Evolutionary conservation across 2,888 invertebrate genomes (phyloP), one percentile per base, ranked within the genome.

Genomic region (Philereme vetulata): DNA sequence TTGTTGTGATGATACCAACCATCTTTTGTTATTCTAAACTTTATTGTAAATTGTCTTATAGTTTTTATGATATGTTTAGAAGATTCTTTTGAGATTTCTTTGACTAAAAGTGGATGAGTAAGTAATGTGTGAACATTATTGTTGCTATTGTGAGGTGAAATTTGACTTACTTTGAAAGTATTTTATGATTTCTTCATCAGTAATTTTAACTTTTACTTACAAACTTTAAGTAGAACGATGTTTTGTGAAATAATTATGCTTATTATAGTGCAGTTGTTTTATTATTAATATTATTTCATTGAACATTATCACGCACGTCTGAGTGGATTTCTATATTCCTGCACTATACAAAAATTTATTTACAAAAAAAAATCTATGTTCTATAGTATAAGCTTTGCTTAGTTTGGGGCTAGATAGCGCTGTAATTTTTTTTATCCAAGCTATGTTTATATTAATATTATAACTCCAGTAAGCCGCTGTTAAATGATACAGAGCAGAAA

Each of bases 1-100:
- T 67, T 48, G 51, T 58, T 35, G 11, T 10, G 33, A 57, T 62
- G 66, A 66, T 72, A 65, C 49, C 55, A 32, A 51, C 58, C 65
- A 63, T 62, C 62, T 63, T 66, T 70, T 69, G 65, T 68, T 65
- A 43, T 47, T 51, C 35, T 64, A 56, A 47, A 47, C 35, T 50
- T 43, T 51, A 34, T 44, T 34, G 43, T 45, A 48, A 35, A 33
- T 4, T 49, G 45, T 34, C 21, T 21, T 21, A n/a, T 21, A 21
- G 21, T 21, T 21, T 21, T 21, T 21, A 45, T 59, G 59, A 38
- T 46, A 56, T 50, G 34, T 35, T 44, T 33, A 51, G 11, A 51
- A 33, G 51, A 8, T 55, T 44, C 49, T 53, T 49, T 60, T 51
- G 51, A 10, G 54, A 52, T 58, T 53, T 57, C 55, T 61, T 46